phyloP scores from a whole-genome alignment of 2,888 invertebrate species.

The Nysson spinosus region DNA sequence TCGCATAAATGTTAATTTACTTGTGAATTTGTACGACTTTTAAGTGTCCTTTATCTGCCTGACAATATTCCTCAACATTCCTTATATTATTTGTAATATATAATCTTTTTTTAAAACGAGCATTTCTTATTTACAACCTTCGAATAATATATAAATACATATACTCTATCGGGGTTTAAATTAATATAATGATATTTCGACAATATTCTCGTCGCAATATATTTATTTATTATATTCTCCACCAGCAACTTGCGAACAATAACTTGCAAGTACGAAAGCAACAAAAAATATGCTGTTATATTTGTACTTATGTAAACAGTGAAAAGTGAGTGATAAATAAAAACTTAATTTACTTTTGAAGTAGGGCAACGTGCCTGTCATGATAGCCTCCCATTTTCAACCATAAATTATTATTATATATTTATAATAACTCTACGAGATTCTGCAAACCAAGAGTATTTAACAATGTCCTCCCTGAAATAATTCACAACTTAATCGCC shows the following conservation, averaged over 20 bases:
- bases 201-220: too few relatives aligned
- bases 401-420: background rate
- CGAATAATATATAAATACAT: constrained; percentile 11
- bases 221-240: too few relatives aligned
- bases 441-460: constrained; percentile 47
- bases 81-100: constrained; percentile 44
- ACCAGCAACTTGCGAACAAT: too few relatives aligned
- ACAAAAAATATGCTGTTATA: constrained; percentile 25
- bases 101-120: constrained; percentile 29
- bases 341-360: constrained; percentile 30
- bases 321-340: constrained; percentile 31
- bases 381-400: background rate
- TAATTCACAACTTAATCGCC: background rate
- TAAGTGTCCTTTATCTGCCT: constrained; percentile 18
- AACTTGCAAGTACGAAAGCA: too few relatives aligned
- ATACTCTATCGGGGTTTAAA: constrained; percentile 7
- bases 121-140: constrained; percentile 31
- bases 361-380: background rate
- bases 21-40: constrained; percentile 19
- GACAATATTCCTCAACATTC: constrained; percentile 42
- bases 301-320: constrained; percentile 44
- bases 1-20: constrained; percentile 37
- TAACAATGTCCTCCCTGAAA: constrained; percentile 58
- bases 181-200: constrained; percentile 22
- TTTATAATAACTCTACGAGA: constrained; percentile 46